Base-by-base conservation (phyloP, 1,140 invertebrate genomes). In the Stenopsyche tienmushanensis region DNA sequence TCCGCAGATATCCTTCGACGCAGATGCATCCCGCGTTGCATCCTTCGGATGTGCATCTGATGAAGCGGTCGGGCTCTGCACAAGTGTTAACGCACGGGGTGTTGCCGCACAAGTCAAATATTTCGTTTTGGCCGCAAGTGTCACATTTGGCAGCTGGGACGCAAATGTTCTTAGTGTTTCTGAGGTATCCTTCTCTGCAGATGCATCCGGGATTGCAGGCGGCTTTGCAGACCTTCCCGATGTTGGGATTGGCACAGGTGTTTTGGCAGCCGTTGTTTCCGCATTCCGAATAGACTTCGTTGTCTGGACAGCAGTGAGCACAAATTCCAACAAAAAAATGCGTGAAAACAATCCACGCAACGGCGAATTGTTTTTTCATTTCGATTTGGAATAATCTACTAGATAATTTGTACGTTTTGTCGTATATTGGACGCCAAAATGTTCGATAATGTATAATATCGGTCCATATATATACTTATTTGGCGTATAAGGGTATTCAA, bases 121-220 rank as follows among this genome's bases (percentile, higher is more conserved):
- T 41, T 21, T 68, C 45, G 8, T 21, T 0, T n/a, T 13, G 2
- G n/a, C 21, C 13, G n/a, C n/a, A n/a, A n/a, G n/a, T n/a, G n/a
- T n/a, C n/a, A n/a, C n/a, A n/a, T n/a, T n/a, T n/a, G n/a, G n/a
- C n/a, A n/a, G n/a, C n/a, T n/a, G 62, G 55, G 1, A 68, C 66
- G 20, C 66, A 68, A 20, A 23, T 25, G 1, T 50, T 18, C 20
- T 54, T 47, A 10, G 34, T 20, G 49, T 69, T 60, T 50, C 58
- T 42, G 18, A 57, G 44, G 20, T 20, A 57, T 57, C 57, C 44
- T 25, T 45, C 18, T 60, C 49, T 20, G 15, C 41, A 62, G 41
- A 41, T 65, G 63, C 60, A 69, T 20, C 67, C 67, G 7, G 57
- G 58, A 34, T 69, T 62, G 25, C 67, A 69, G n/a, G 34, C 54